Base-by-base conservation (phyloP, 2,797 vertebrate species). In the Petrocephalus sullivani region DNA sequence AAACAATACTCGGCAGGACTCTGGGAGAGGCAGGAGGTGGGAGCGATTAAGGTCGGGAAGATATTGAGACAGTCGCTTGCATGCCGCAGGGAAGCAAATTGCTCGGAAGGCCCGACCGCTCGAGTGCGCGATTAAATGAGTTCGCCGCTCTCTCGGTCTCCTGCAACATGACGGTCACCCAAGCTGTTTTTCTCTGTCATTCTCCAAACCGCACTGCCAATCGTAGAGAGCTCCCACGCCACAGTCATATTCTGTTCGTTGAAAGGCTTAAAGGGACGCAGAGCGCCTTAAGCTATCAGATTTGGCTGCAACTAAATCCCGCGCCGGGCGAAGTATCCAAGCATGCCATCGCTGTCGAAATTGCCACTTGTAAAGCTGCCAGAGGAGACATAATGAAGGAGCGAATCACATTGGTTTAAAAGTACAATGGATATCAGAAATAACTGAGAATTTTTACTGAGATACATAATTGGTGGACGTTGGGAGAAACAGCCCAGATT, bases 1-100 rank as follows among this genome's bases (percentile, higher is more conserved):
- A 98, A 97, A 97, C 97, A 98, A 98, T 98, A 96, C 96, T 95
- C 96, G 93, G 96, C 96, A 95, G 97, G 97, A 97, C 97, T 96
- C 91, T 84, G 91, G 92, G 90, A 92, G 90, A 90, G 92, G 85
- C 89, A 21, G 88, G 88, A 90, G 89, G 94, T 95, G 95, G 95
- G 95, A 95, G 93, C 95, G 96, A 96, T 97, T 96, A 96, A 96
- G 93, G 93, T 94, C 93, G 21, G 94, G 92, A 95, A 92, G 96
- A 96, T 95, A 96, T 95, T 90, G 95, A 92, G 94, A 94, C 92
- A 91, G 89, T 91, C 64, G 90, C 93, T 92, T 93, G 94, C 91
- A 93, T 92, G 94, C 90, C 88, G 89, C 88, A 75, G 89, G 89
- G 81, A 92, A 88, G 91, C 88, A 92, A 93, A 94, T 92, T 90